Evolutionary conservation across 2,113 vertebrate species (phyloP).

Genomic region (Mus spicilegus): DNA sequence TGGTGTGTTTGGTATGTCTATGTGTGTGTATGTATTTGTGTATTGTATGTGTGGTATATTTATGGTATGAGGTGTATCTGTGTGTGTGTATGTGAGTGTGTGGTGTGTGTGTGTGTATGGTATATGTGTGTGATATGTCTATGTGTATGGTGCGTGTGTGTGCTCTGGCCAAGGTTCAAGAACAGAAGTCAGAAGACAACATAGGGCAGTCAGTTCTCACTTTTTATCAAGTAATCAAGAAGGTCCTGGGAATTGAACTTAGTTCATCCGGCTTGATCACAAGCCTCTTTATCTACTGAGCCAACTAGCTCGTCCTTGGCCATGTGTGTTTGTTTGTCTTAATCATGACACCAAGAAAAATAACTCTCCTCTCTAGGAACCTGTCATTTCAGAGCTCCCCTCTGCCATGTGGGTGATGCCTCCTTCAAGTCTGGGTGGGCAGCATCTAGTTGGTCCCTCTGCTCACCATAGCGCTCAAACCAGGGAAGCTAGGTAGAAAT

Average conservation of each 20-base stretch:
- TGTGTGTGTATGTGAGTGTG: background rate
- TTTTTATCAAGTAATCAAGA: background rate
- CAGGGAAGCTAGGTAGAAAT: background rate
- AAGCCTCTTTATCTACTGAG: background rate
- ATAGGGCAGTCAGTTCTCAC: background rate
- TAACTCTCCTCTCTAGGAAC: background rate
- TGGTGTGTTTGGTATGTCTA: background rate
- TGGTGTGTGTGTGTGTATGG: background rate
- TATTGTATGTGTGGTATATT: background rate
- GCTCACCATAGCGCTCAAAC: too few relatives aligned
- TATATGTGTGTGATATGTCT: background rate
- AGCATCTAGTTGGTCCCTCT: background rate
- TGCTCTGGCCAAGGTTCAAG: background rate
- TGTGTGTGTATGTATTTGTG: background rate
- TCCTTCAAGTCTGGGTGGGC: background rate
- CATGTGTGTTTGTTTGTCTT: background rate
- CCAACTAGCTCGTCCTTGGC: background rate
- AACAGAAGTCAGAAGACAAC: background rate
- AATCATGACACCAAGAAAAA: background rate
- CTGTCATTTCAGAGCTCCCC: background rate
- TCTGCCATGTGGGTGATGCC: fast-evolving
- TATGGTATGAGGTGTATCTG: too few relatives aligned
- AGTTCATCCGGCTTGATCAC: background rate
- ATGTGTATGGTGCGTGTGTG: background rate
- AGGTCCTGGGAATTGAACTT: background rate